These are phyloP conservation scores for Bolinopsis microptera DNA, from an alignment of 37 sponge, comb jelly and placozoan genomes.

Conservation along the genomic window DNA sequence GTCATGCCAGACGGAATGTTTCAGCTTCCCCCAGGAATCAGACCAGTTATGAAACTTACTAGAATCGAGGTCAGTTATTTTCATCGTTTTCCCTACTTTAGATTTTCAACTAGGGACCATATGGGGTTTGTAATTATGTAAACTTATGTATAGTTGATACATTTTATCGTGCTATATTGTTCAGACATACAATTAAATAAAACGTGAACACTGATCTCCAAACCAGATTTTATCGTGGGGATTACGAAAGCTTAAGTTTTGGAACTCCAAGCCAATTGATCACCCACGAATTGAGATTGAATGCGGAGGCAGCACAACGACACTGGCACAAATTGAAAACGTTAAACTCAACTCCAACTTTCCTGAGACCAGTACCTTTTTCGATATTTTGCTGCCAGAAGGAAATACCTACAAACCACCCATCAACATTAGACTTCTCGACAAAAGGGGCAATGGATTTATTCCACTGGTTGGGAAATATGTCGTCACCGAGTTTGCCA, in stretches of 20 bases:
- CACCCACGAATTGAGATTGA: neutral
- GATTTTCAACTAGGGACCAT: too few relatives aligned
- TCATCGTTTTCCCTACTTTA: too few relatives aligned
- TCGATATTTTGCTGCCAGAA: neutral
- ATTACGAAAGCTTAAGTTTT: neutral
- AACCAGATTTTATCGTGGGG: constrained; percentile 18
- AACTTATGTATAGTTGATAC: too few relatives aligned
- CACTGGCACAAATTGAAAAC: neutral
- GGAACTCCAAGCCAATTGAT: constrained; percentile 2
- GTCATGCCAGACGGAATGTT: neutral
- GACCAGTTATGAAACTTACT: constrained; percentile 22
- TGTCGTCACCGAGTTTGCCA: constrained; percentile 6
- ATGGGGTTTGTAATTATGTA: too few relatives aligned
- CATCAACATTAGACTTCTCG: neutral
- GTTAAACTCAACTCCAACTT: neutral
- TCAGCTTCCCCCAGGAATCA: constrained; percentile 5
- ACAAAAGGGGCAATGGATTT: neutral
- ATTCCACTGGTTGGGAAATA: constrained; percentile 2
- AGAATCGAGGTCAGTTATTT: neutral
- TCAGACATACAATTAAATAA: too few relatives aligned
- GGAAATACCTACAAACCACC: constrained; percentile 18
- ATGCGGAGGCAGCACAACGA: neutral
- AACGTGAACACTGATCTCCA: too few relatives aligned
- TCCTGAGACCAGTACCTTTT: neutral
- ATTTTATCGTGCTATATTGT: too few relatives aligned